Conservation (phyloP, 2,113 vertebrate genomes). For the Prietella phreatophila region DNA sequence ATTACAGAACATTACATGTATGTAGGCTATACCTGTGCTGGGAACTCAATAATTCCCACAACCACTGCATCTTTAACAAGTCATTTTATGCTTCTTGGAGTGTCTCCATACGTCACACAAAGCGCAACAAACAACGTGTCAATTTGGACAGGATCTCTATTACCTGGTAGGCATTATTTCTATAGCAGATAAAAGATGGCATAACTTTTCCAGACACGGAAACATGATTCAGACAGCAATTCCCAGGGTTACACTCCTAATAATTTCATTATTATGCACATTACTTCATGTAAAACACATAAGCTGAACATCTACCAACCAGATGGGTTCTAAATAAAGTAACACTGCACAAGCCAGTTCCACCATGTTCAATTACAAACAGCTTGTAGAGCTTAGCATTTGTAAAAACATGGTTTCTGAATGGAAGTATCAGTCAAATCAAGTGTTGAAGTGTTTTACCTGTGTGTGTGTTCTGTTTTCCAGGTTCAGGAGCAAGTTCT, state of each 20-base stretch:
- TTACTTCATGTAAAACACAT: not conserved
- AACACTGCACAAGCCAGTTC: not conserved
- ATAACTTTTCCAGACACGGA: not conserved
- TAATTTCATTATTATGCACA: not conserved
- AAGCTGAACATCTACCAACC: not conserved
- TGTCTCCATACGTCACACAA: not conserved
- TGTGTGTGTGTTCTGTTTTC: not conserved
- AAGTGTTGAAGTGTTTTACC: not conserved
- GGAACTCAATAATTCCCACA: too few relatives aligned
- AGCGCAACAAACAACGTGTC: not conserved
- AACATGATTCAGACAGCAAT: not conserved
- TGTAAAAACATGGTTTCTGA: not conserved
- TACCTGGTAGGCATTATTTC: not conserved
- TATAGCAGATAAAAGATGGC: not conserved
- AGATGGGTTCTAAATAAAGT: not conserved
- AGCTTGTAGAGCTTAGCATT: not conserved
- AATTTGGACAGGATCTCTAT: not conserved
- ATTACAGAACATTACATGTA: not conserved
- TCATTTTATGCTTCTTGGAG: not conserved
- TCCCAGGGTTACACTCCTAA: not conserved
- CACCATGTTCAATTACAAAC: not conserved
- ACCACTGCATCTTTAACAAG: not conserved
- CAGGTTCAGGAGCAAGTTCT: slow-evolving; percentile 96
- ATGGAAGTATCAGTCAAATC: not conserved
- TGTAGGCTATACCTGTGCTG: not conserved